Evolutionary conservation across 2,888 invertebrate genomes (phyloP).

Genomic region (Eupelmus urozonus): DNA sequence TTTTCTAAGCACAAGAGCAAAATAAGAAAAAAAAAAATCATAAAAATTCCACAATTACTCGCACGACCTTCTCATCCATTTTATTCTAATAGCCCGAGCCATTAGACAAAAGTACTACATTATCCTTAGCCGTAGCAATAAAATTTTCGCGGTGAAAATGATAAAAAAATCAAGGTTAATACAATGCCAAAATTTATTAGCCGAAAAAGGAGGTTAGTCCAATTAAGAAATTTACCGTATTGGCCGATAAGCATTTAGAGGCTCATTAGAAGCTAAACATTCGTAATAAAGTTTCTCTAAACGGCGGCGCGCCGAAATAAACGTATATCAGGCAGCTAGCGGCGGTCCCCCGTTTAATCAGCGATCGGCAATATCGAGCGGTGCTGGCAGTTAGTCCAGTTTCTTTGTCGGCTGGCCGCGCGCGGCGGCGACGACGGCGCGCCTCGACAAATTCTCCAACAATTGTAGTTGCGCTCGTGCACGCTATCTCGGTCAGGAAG

Average conservation of each 20-base stretch:
- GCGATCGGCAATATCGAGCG: slow-evolving; percentile 14
- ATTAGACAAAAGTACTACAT: too few species aligned
- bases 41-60: too few species aligned
- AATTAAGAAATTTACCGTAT: slow-evolving; percentile 15
- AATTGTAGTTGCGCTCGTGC: background rate
- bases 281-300: background rate
- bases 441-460: slow-evolving; percentile 37
- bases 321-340: background rate
- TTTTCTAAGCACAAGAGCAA: background rate
- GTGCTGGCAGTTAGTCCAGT: too few species aligned
- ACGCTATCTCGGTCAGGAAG: slow-evolving; percentile 40
- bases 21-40: background rate
- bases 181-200: background rate
- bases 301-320: background rate
- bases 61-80: too few species aligned
- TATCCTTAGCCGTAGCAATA: too few species aligned
- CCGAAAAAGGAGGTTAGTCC: background rate
- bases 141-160: background rate
- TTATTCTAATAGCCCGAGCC: too few species aligned
- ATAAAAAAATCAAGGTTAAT: background rate
- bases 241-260: background rate
- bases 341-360: too few species aligned
- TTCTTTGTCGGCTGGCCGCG: slow-evolving; percentile 24
- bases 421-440: too few species aligned
- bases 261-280: background rate